phyloP scores from a whole-genome alignment of 2,113 vertebrate species.

The Pollimyrus isidori region DNA sequence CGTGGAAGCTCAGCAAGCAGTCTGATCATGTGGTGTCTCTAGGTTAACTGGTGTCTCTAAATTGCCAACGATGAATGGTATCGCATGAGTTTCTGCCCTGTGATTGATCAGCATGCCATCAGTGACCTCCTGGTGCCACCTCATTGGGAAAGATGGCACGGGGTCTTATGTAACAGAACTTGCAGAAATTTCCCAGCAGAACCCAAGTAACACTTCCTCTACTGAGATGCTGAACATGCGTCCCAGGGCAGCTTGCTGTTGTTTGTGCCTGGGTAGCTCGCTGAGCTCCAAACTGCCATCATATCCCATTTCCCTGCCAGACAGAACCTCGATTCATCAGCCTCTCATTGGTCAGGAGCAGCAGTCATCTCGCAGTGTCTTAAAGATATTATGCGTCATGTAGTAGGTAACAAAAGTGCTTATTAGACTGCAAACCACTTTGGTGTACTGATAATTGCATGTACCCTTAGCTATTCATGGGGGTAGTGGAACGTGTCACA shows the following conservation, averaged over 20 bases:
- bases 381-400: not conserved
- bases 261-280: not conserved
- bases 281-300: not conserved
- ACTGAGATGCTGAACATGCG: not conserved
- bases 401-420: not conserved
- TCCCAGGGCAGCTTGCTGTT: not conserved
- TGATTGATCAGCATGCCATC: not conserved
- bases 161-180: not conserved
- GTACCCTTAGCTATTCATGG: not conserved
- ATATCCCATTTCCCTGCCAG: not conserved
- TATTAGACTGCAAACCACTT: not conserved
- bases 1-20: not conserved
- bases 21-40: not conserved
- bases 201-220: not conserved
- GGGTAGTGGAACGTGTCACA: not conserved
- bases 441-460: not conserved
- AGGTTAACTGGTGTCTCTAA: not conserved
- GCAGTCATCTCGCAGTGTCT: not conserved
- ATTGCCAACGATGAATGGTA: not conserved
- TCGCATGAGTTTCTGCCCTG: not conserved
- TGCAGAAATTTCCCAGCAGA: not conserved
- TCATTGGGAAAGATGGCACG: not conserved
- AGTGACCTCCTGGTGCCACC: not conserved
- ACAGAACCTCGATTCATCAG: not conserved
- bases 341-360: not conserved